Conservation (phyloP, 2,797 vertebrate species). For the Xiphophorus birchmanni region DNA sequence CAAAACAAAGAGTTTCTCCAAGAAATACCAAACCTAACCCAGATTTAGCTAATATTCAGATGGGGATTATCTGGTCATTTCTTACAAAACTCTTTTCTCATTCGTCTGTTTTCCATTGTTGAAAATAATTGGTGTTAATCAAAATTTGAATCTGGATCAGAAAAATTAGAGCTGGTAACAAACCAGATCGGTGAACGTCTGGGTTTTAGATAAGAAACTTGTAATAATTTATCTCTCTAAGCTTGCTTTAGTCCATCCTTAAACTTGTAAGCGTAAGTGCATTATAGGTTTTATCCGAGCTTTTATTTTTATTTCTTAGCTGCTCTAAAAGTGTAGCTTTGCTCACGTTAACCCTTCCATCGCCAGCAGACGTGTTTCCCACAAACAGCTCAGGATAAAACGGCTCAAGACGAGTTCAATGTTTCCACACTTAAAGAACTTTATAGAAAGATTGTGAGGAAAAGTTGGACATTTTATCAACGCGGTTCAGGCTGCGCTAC, state of each 20-base stretch:
- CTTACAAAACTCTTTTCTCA: background rate
- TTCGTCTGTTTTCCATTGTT: background rate
- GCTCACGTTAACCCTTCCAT: slow-evolving; percentile 11
- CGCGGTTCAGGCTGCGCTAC: background rate
- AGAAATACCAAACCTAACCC: background rate
- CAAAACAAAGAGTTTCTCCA: background rate
- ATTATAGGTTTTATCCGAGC: background rate
- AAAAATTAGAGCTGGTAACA: background rate
- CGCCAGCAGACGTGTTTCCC: background rate
- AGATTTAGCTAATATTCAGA: background rate
- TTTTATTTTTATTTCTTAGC: background rate
- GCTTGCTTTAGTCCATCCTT: background rate
- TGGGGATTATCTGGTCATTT: background rate
- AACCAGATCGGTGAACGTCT: background rate
- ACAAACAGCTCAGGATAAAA: background rate
- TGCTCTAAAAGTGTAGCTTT: slow-evolving; percentile 34
- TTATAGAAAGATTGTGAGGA: background rate
- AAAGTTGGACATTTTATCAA: background rate
- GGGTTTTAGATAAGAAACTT: background rate
- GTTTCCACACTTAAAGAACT: background rate
- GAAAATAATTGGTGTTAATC: background rate
- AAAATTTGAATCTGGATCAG: background rate
- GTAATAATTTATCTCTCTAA: background rate
- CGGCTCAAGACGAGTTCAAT: too few relatives aligned
- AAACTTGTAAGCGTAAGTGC: background rate